phyloP scores from a whole-genome alignment of 2,113 vertebrate genomes.

The Columba livia region DNA sequence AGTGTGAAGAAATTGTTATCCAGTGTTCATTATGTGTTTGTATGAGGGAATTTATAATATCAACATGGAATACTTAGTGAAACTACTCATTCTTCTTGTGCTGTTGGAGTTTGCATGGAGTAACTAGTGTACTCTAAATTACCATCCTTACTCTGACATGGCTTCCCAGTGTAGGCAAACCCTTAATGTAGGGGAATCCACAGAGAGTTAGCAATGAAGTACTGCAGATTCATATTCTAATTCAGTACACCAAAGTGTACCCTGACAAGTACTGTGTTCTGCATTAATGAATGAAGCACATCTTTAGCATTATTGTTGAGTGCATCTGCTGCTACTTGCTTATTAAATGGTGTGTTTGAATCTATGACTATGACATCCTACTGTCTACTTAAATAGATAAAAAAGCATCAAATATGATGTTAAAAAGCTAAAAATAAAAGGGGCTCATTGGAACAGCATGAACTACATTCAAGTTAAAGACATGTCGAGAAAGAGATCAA shows the following conservation, averaged over 20 bases:
- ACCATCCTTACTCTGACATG: background rate
- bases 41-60: background rate
- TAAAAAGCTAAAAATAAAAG: background rate
- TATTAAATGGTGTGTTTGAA: background rate
- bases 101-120: background rate
- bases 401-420: background rate
- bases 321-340: background rate
- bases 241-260: background rate
- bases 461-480: background rate
- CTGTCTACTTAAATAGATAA: background rate
- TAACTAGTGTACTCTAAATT: background rate
- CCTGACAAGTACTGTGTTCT: background rate
- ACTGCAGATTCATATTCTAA: background rate
- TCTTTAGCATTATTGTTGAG: background rate
- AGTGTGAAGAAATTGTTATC: background rate
- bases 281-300: background rate
- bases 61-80: background rate
- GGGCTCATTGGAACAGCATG: background rate
- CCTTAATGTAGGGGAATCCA: background rate
- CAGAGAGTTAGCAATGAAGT: background rate
- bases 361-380: background rate
- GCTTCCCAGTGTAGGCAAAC: background rate
- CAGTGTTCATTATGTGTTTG: background rate
- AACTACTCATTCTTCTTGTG: background rate
- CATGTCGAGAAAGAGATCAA: background rate